Percentiles rank a stretch among this genome's conserved stretches.
phyloP scores from a whole-genome alignment of 2,888 invertebrate genomes.

The Drosophila leonis region DNA sequence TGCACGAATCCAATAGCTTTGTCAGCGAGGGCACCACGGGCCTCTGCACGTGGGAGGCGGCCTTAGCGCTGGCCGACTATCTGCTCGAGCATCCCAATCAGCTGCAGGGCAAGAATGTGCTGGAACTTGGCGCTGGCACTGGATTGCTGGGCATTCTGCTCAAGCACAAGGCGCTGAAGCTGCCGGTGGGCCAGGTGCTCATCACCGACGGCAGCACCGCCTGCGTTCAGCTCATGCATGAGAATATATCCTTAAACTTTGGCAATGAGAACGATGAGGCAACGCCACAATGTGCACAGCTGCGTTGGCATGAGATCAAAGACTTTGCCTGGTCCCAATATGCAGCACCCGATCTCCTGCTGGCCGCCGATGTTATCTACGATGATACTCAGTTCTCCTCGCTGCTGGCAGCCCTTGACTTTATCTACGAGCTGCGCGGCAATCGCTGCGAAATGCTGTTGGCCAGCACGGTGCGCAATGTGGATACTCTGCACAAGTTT shows the following conservation, averaged over 20 bases:
- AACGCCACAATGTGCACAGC: constrained; percentile 46
- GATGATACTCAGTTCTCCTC: constrained; percentile 87
- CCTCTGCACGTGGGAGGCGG: constrained; percentile 92
- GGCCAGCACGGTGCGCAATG: constrained; percentile 89
- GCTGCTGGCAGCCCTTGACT: constrained; percentile 85
- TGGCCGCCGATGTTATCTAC: constrained; percentile 88
- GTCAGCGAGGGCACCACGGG: constrained; percentile 93
- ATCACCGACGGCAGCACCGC: constrained; percentile 90
- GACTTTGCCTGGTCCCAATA: constrained; percentile 71
- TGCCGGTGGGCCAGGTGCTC: constrained; percentile 86
- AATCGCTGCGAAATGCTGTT: constrained; percentile 85
- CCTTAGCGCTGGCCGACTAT: constrained; percentile 90
- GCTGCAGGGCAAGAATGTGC: constrained; percentile 87
- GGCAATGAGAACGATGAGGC: constrained; percentile 5
- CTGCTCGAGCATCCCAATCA: constrained; percentile 86
- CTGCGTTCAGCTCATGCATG: constrained; percentile 88
- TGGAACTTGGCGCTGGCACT: constrained; percentile 92
- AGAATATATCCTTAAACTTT: constrained; percentile 89
- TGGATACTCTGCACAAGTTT: constrained; percentile 88
- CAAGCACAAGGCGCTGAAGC: constrained; percentile 87
- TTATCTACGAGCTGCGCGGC: constrained; percentile 81
- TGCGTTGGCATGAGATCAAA: constrained; percentile 87
- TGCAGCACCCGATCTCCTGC: constrained; percentile 85
- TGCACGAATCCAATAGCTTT: constrained; percentile 90
- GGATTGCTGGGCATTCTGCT: constrained; percentile 90